Base-by-base conservation (phyloP, 2,888 invertebrate genomes). In the Anodontia alba region DNA sequence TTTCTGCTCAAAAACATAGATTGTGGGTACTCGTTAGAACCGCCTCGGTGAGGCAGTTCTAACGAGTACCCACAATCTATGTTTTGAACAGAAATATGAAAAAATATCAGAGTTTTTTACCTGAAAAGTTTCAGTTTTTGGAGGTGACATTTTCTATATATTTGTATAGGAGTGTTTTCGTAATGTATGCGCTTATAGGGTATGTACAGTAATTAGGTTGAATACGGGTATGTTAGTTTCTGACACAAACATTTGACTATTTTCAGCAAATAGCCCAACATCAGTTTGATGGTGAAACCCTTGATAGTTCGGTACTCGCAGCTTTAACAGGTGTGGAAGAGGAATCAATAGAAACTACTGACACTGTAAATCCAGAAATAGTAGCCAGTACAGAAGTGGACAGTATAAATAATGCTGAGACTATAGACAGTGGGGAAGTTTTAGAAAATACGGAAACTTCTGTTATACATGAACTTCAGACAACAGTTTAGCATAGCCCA, bases 241-340 rank as follows among this genome's bases (percentile, higher is more conserved):
- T n/a, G n/a, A n/a, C n/a, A n/a, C n/a, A n/a, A n/a, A n/a, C n/a
- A 20, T 20, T 5, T 38, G 7, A 8, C 12, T 33, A 43, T 26
- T 78, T 81, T 20, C 81, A 91, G 90, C 90, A 91, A 88, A 80
- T 91, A 51, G 90, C 90, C 8, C 86, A 86, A 42, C 90, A 91
- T 69, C 89, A 90, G 76, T 73, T 89, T 67, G 88, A 90, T 12
- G 72, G 67, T 2, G 89, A 87, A 12, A 36, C 51, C 7, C 73
- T 83, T 1, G 84, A 86, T n/a, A 51, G 73, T 67, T 73, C 78
- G 17, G 73, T 86, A 29, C 78, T 80, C 23, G 68, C 82, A 1
- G 33, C 74, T 23, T 43, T 77, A n/a, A 68, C 78, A 7, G 62
- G 62, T 7, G 62, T 62, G 1, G 62, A 62, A 23, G 62, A 62